Evolutionary conservation across 2,797 vertebrate genomes (phyloP), one percentile per base, ranked within the genome.

Genomic region (Gorsachius magnificus): DNA sequence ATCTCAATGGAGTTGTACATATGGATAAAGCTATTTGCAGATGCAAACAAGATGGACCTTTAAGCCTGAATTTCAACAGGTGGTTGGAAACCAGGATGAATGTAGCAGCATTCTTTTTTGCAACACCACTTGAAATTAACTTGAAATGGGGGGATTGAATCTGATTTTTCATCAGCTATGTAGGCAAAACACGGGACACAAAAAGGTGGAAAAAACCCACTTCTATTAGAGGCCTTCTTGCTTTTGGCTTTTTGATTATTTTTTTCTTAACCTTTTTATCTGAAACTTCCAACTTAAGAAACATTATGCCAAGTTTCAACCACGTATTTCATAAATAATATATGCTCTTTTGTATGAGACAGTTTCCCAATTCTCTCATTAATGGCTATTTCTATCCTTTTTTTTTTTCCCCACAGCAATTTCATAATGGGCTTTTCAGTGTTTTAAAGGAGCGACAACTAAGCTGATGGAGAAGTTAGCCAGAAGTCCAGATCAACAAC

Each of bases 21-120:
- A 95, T 93, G 93, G 96, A 95, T 96, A 93, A 94, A 94, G 91
- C 70, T 88, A 90, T 90, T 95, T 91, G 70, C 77, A 95, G 90
- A 90, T 90, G 85, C 80, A 90, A 94, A 95, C 38, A 90, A 80
- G 77, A 95, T 74, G 66, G 66, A 70, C 53, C 29, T 90, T 86
- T 86, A 95, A 94, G 93, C 82, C 66, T 93, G 69, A 89, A 83
- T 95, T 95, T 94, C 85, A 95, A 11, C 76, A 83, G 79, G 29
- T 79, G 16, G 29, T 25, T 90, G 77, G 80, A 84, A 93, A 69
- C 46, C 19, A 43, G 36, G 65, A 63, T 86, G 33, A 89, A 28
- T 5, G 22, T 21, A 79, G 77, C 51, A 70, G 60, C 46, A 45
- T 64, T 65, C 11, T 72, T 81, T 41, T 64, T 56, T 3, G 1